Evolutionary conservation across 2,797 vertebrate genomes (phyloP).

Genomic region (Enteromius argenteus): DNA sequence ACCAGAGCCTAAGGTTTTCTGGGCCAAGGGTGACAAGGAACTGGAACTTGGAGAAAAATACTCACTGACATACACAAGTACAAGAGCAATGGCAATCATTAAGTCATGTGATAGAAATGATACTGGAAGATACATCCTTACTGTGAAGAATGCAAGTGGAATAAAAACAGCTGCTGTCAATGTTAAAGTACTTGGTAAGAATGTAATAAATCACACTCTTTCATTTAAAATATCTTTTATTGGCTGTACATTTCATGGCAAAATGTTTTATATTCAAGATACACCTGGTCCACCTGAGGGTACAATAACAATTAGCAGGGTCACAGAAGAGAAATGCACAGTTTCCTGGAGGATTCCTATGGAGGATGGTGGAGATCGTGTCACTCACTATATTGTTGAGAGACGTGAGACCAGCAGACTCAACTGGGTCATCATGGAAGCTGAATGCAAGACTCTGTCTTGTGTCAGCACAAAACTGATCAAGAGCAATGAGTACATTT

Average conservation of each 20-base stretch:
- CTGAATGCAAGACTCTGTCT: conserved; percentile 93
- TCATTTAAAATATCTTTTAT: not conserved
- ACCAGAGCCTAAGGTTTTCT: conserved; percentile 98
- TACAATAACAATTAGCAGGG: conserved; percentile 88
- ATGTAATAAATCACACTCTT: not conserved
- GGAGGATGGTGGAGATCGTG: conserved; percentile 91
- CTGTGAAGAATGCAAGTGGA: conserved; percentile 93
- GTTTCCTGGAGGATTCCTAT: conserved; percentile 92
- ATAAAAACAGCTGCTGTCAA: conserved; percentile 88
- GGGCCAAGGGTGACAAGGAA: conserved; percentile 95
- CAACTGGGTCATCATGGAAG: conserved; percentile 95
- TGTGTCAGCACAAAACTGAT: conserved; percentile 91
- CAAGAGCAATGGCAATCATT: conserved; percentile 93
- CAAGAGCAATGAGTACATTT: conserved; percentile 97
- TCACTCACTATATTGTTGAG: conserved; percentile 93
- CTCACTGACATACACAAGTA: conserved; percentile 94
- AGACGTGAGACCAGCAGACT: conserved; percentile 97
- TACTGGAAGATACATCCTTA: conserved; percentile 91
- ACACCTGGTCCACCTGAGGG: conserved; percentile 91
- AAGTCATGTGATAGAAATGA: conserved; percentile 96
- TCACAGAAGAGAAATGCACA: conserved; percentile 97
- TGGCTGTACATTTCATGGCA: conserved; percentile 3
- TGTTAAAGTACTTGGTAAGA: conserved; percentile 97
- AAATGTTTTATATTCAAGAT: conserved; percentile 78
- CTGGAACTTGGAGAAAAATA: conserved; percentile 94